A percentile compares a stretch with the other conserved stretches of the same genome.
Evolutionary conservation across 1,140 invertebrate species (phyloP).

Genomic region (Lutraria rhynchaena): DNA sequence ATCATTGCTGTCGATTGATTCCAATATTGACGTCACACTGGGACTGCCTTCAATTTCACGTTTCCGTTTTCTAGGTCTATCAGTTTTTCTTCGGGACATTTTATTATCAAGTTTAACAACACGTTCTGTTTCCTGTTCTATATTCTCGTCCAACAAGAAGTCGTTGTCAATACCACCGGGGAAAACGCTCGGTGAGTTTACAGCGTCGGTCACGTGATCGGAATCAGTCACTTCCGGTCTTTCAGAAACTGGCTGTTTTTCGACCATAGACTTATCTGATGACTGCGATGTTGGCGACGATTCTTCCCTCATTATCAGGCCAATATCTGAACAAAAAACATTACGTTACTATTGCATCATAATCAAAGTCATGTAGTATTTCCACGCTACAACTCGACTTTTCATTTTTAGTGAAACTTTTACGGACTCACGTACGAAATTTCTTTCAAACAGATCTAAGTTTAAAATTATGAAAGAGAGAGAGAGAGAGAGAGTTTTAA

Average conservation of each 20-base stretch:
- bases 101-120: slow-evolving; percentile 66
- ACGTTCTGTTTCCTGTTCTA: slow-evolving; percentile 44
- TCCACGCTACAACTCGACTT: too few relatives aligned
- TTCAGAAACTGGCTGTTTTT: slow-evolving; percentile 9
- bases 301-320: not conserved
- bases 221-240: not conserved
- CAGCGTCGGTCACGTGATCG: not conserved
- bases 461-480: too few relatives aligned
- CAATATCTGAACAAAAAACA: slow-evolving; percentile 7
- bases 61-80: slow-evolving; percentile 77
- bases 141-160: slow-evolving; percentile 55
- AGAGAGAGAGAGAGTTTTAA: too few relatives aligned
- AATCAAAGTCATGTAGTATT: too few relatives aligned
- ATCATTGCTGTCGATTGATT: slow-evolving; percentile 7
- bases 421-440: too few relatives aligned
- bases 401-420: too few relatives aligned
- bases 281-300: slow-evolving; percentile 10
- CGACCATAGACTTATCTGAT: not conserved
- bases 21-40: slow-evolving; percentile 20
- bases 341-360: too few relatives aligned
- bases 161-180: slow-evolving; percentile 79
- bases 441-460: too few relatives aligned
- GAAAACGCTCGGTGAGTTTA: slow-evolving; percentile 14
- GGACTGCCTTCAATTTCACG: slow-evolving; percentile 60
- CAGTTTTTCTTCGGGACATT: slow-evolving; percentile 79